phyloP scores from a whole-genome alignment of 2,113 vertebrate species.

The Pachycephala philippinensis region DNA sequence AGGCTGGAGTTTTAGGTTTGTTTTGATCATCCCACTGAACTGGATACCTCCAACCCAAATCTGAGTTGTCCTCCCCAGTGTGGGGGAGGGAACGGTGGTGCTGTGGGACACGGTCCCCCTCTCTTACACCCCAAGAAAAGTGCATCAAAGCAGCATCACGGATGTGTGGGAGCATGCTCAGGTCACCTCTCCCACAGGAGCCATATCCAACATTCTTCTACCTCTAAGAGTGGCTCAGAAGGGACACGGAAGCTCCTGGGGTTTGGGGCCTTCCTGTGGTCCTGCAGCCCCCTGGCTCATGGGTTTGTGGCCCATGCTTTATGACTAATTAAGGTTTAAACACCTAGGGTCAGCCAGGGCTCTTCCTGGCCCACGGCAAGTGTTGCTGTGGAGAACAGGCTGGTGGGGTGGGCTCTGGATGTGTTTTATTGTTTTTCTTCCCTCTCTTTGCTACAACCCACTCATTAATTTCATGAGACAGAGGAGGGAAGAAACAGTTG shows the following conservation, averaged over 20 bases:
- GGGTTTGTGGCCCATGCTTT: neutral
- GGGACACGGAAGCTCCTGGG: neutral
- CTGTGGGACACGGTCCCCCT: accelerated
- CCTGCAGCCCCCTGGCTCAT: neutral
- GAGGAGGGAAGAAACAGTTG: neutral
- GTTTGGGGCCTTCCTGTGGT: neutral
- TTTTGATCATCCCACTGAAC: neutral
- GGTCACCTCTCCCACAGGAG: neutral
- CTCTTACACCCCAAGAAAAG: neutral
- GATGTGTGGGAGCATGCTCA: neutral
- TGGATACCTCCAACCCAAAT: neutral
- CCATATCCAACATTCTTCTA: accelerated
- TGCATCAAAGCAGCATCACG: accelerated
- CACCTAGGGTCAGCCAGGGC: neutral
- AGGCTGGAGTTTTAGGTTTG: neutral
- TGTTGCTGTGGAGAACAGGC: neutral
- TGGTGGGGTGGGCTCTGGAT: neutral
- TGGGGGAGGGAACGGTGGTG: neutral
- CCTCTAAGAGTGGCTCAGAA: neutral
- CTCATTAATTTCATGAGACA: neutral
- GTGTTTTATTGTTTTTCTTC: neutral
- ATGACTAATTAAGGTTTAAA: neutral
- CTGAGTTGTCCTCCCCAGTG: accelerated
- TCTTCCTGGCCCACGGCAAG: neutral
- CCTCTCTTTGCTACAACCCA: neutral